Base-by-base conservation (phyloP, 2,113 vertebrate genomes). In the Caranx melampygus region DNA sequence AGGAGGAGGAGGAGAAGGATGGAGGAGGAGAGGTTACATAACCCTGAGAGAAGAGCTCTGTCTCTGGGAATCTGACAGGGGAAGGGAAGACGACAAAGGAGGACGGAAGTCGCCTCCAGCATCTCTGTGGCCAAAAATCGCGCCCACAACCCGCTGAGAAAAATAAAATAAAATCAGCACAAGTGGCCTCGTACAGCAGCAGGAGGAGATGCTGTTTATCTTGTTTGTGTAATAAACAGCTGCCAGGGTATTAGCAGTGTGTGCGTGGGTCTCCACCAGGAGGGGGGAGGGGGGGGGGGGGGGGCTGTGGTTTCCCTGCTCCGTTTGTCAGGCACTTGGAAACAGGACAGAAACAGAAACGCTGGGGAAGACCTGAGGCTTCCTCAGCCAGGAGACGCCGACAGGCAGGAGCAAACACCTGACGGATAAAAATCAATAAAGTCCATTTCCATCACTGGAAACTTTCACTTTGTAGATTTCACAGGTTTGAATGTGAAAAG, bases 231-330 rank as follows among this genome's bases (percentile, higher is more conserved):
- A 82, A 84, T 83, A 61, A 91, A 78, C 72, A 73, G 86, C 85
- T 92, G 90, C 86, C 87, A 93, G 76, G 52, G 81, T 87, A 94
- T 93, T 90, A 91, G 78, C 84, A 71, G 75, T 79, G 85, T 72
- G 79, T 83, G 91, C 83, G 85, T 90, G 87, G 90, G 89, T 83
- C 74, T 75, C 77, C 78, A 65, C n/a, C n/a, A n/a, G n/a, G n/a
- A n/a, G n/a, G n/a, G n/a, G n/a, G n/a, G n/a, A n/a, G n/a, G n/a
- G 73, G 82, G 85, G 55, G 74, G 64, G 86, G 71, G 72, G 78
- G 66, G 69, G 42, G 31, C 42, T 13, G 12, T 64, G 79, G 63
- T 62, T 80, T 78, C 82, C 79, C 73, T 71, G 75, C 79, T 69
- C 12, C 5, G 47, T 69, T 82, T 78, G 68, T 82, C 68, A 86